These are phyloP conservation scores for Platerodrilus igneus DNA, from an alignment of 2,888 invertebrate genomes.

Conservation along the genomic window DNA sequence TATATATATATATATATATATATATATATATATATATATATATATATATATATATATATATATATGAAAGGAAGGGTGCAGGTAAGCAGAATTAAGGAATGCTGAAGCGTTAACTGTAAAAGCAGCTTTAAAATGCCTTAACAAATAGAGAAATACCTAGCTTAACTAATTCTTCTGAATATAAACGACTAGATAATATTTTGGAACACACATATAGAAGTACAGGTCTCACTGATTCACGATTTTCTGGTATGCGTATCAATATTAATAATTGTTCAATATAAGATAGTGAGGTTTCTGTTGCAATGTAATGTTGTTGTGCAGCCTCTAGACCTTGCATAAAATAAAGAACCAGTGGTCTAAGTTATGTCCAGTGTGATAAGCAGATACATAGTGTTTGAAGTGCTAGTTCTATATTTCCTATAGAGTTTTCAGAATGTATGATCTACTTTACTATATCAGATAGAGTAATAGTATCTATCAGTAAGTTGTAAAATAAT, in stretches of 20 bases:
- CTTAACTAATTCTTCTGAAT: conserved; percentile 59
- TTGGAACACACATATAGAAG: conserved; percentile 61
- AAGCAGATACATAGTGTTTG: conserved; percentile 66
- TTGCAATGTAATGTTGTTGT: conserved; percentile 46
- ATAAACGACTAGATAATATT: conserved; percentile 48
- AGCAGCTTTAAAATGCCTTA: too few species aligned
- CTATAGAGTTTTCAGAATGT: conserved; percentile 44
- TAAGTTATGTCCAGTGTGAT: conserved; percentile 58
- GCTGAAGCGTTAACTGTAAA: too few species aligned
- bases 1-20: too few species aligned
- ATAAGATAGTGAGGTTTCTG: conserved; percentile 59
- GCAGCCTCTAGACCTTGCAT: conserved; percentile 57
- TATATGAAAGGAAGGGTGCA: too few species aligned
- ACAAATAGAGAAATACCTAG: too few species aligned
- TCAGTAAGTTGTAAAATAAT: conserved; percentile 57
- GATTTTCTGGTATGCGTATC: conserved; percentile 53
- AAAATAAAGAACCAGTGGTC: conserved; percentile 63
- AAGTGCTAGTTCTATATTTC: conserved; percentile 59
- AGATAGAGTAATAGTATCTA: conserved; percentile 38
- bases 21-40: too few species aligned
- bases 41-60: too few species aligned
- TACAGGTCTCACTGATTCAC: conserved; percentile 57
- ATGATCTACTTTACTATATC: conserved; percentile 51
- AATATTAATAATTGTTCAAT: conserved; percentile 57
- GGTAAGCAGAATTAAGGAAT: too few species aligned